Base-by-base conservation (phyloP, 2,888 invertebrate genomes). In the Temnothorax ravouxi region DNA sequence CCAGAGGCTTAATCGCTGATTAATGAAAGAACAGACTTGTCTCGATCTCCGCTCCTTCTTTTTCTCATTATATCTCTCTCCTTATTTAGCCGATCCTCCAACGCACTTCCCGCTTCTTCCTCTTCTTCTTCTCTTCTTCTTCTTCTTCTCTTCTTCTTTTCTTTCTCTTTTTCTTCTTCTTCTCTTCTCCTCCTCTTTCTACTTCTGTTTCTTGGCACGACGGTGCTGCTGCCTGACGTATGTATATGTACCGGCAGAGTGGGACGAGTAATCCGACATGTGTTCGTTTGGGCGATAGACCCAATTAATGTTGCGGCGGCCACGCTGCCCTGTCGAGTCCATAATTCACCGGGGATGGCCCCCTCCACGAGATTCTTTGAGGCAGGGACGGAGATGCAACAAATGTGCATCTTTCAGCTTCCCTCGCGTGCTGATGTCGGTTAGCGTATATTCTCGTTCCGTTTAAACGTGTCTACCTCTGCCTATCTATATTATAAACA, bases 1-100 rank as follows among this genome's bases (percentile, higher is more conserved):
- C 92, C 91, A 89, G 89, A 90, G 92, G 90, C 93, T 94, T 93
- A 94, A 94, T 93, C 93, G 93, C 91, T 94, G 94, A 94, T 94
- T 94, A 94, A 94, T 94, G 93, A 93, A 93, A 93, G 90, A 91
- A 91, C 91, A 91, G 91, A 89, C 92, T 92, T 91, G 91, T 92
- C 91, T 89, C 91, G 89, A 91, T 93, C 89, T 89, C 84, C 21
- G 83, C 84, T 86, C 85, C 87, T 88, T 85, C 86, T 91, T 91
- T 89, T 88, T 91, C 89, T 83, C 85, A 56, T 90, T 87, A 77
- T 62, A 82, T 82, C 82, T 56, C 56, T 47, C 66, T 71, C 64
- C 56, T 56, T 84, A 75, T 83, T 61, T 38, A 47, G 75, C 66
- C 81, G 56, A 84, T 83, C 86, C 86, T 84, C 84, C 21, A 21